Percentiles rank a stretch among this genome's conserved stretches.
Conservation (phyloP, 2,797 vertebrate species). For the Benthosema pterotum region DNA sequence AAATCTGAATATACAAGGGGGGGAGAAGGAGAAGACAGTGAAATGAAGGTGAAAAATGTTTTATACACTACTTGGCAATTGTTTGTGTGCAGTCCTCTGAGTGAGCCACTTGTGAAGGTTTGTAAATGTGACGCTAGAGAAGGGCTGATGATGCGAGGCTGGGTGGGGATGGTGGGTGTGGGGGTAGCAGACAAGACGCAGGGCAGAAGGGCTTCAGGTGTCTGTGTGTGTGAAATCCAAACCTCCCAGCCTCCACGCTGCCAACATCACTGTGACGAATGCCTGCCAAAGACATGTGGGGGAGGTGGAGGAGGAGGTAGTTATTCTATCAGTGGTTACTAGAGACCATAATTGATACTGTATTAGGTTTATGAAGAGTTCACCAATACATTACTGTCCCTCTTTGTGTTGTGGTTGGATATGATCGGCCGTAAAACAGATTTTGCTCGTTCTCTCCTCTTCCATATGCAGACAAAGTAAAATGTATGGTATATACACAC, state of each 20-base stretch:
- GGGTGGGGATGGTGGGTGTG: constrained; percentile 9
- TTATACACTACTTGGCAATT: background rate
- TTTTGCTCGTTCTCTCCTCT: constrained; percentile 3
- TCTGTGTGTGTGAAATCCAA: constrained; percentile 52
- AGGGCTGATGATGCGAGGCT: constrained; percentile 28
- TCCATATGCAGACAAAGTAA: constrained; percentile 8
- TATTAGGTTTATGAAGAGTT: constrained; percentile 27
- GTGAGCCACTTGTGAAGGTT: constrained; percentile 24
- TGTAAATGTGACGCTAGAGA: constrained; percentile 19
- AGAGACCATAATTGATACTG: constrained; percentile 45
- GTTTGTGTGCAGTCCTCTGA: constrained; percentile 3
- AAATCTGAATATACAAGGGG: too few relatives aligned
- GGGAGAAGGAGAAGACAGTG: too few relatives aligned
- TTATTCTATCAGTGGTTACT: constrained; percentile 14
- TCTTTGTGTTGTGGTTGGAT: constrained; percentile 16
- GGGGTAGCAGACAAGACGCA: constrained; percentile 23
- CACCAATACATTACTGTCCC: constrained; percentile 9
- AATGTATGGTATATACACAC: background rate
- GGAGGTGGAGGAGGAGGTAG: constrained; percentile 34
- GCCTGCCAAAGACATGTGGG: constrained; percentile 44
- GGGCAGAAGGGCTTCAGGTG: constrained; percentile 62
- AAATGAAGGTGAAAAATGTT: too few relatives aligned
- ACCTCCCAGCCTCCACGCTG: constrained; percentile 50
- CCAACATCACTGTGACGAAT: constrained; percentile 27
- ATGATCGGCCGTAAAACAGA: constrained; percentile 20